Base-by-base conservation (phyloP, 2,888 invertebrate species). In the Phortica magna region DNA sequence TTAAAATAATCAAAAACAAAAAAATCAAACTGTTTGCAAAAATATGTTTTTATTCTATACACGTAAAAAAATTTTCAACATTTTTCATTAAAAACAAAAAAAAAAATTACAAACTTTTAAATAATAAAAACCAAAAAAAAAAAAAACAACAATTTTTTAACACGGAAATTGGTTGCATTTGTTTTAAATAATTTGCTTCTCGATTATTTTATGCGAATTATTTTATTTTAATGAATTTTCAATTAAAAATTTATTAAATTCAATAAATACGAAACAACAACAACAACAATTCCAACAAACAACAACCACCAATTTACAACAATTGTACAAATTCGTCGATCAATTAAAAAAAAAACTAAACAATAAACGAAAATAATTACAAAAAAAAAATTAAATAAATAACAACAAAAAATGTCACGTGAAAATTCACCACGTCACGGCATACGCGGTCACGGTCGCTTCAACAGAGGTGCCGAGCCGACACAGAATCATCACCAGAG, bases 351-450 rank as follows among this genome's bases (percentile, higher is more conserved):
- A 41, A 43, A 4, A 71, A 53, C 5, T 43, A 80, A 75, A 73
- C 31, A 39, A 55, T 31, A 10, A 59, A 76, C 41, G 57, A 57
- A 39, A 76, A 74, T 19, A 41, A 81, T 55, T 76, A 75, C 70
- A 79, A 65, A 22, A 77, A n/a, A n/a, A n/a, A n/a, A n/a, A n/a
- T n/a, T n/a, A n/a, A n/a, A n/a, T n/a, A n/a, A n/a, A n/a, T n/a
- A n/a, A 76, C 75, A 19, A 19, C 64, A 77, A 48, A 83, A 88
- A 84, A 89, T 91, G 90, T 91, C 91, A 81, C 91, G 91, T 80
- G 91, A 91, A 89, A 91, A 90, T 79, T 91, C 92, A 75, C 91
- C 91, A 79, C 92, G 91, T 64, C 91, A 91, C 83, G 90, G 90
- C 78, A 84, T 84, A 67, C 87, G 84, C 6, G 48, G 61, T 76